These are phyloP conservation scores for Polydrusus cervinus DNA, from an alignment of 2,888 invertebrate species.

Conservation along the genomic window DNA sequence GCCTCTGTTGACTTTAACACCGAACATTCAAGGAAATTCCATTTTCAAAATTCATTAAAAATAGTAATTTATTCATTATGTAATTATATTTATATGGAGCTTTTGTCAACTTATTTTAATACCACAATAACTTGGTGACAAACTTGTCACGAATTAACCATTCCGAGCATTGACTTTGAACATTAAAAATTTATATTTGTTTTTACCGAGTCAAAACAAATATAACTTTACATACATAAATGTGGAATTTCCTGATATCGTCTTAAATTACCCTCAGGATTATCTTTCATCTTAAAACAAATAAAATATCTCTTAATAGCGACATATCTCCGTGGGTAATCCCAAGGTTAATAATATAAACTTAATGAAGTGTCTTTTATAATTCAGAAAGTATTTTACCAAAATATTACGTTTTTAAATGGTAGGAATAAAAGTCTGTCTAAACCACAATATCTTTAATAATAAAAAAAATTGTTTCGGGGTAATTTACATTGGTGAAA, in stretches of 20 bases:
- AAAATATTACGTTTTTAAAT: too few relatives aligned
- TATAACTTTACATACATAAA: conserved; percentile 8
- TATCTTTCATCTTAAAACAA: conserved; percentile 16
- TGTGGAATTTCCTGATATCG: neutral
- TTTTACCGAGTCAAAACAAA: neutral
- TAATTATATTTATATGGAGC: neutral
- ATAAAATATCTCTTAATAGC: neutral
- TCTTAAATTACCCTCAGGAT: conserved; percentile 3
- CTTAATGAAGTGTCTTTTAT: neutral
- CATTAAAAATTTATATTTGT: neutral
- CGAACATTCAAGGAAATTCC: too few relatives aligned
- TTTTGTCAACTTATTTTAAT: neutral
- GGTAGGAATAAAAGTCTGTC: too few relatives aligned
- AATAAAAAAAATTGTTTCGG: too few relatives aligned
- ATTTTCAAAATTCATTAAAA: too few relatives aligned
- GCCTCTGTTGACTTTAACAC: too few relatives aligned
- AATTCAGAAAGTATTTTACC: too few relatives aligned
- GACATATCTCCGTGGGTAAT: neutral
- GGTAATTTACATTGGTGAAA: too few relatives aligned
- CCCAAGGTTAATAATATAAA: conserved; percentile 4
- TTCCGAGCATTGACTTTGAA: neutral
- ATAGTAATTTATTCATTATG: too few relatives aligned
- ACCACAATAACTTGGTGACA: too few relatives aligned
- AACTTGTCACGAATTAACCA: neutral
- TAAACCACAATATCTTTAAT: too few relatives aligned